Evolutionary conservation across 2,113 vertebrate genomes (phyloP).

Genomic region (Malurus cyaneus): DNA sequence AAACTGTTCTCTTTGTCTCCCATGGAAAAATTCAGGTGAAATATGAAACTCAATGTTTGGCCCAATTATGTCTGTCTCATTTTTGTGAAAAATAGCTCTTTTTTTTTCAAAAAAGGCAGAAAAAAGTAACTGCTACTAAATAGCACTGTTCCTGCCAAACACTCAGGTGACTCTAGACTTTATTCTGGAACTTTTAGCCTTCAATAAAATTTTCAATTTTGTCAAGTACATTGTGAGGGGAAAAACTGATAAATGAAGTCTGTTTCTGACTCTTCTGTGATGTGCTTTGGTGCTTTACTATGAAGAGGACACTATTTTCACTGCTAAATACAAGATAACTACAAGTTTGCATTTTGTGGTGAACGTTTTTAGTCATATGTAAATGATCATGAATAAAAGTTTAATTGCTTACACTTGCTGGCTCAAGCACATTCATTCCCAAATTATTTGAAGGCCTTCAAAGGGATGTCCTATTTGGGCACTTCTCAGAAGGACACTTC

Average conservation of each 20-base stretch:
- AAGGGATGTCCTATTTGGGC: neutral
- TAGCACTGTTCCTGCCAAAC: slow-evolving; percentile 15
- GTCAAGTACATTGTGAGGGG: neutral
- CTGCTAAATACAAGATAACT: neutral
- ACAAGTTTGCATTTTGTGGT: slow-evolving; percentile 4
- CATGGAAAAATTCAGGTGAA: neutral
- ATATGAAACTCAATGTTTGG: neutral
- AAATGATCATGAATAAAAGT: slow-evolving; percentile 58
- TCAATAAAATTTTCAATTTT: neutral
- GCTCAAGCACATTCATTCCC: neutral
- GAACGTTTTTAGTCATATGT: slow-evolving; percentile 17
- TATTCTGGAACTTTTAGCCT: neutral
- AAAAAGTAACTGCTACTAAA: neutral
- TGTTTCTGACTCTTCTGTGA: neutral
- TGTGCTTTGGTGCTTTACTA: slow-evolving; percentile 32
- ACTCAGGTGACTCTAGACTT: slow-evolving; percentile 34
- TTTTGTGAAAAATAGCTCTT: neutral
- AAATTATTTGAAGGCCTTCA: neutral
- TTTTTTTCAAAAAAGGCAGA: neutral
- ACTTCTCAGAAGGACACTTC: neutral
- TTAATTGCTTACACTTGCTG: slow-evolving; percentile 19
- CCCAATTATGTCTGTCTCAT: neutral
- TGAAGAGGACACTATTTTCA: neutral
- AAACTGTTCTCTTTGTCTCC: neutral
- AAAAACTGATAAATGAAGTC: neutral